Evolutionary conservation across 2,888 invertebrate species (phyloP).

Genomic region (Campoletis raptor): DNA sequence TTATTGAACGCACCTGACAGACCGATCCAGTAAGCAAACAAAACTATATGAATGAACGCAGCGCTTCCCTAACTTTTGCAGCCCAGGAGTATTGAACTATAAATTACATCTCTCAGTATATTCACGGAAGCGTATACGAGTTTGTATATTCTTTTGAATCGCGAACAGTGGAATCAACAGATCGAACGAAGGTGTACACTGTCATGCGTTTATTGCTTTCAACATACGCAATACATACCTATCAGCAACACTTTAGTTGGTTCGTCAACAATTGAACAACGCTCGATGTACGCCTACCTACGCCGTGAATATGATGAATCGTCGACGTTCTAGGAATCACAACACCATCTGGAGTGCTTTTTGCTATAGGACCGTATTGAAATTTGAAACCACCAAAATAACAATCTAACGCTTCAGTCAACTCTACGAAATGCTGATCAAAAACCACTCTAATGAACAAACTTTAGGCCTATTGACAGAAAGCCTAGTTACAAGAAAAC

Average conservation of each 20-base stretch:
- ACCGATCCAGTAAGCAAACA: constrained; percentile 35
- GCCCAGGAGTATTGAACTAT: constrained; percentile 18
- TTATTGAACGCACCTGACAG: constrained; percentile 1
- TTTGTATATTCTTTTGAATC: constrained; percentile 35
- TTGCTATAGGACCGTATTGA: not conserved
- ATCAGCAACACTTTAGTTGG: constrained; percentile 46
- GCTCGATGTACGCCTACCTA: not conserved
- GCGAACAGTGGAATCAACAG: constrained; percentile 11
- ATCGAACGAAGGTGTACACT: constrained; percentile 29
- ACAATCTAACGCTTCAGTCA: too few species aligned
- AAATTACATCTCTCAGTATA: constrained; percentile 12
- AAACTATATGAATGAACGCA: constrained; percentile 23
- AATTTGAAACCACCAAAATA: too few species aligned
- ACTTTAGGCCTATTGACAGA: too few species aligned
- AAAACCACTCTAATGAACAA: too few species aligned
- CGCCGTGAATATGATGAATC: constrained; percentile 9
- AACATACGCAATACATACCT: constrained; percentile 14
- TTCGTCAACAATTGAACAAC: constrained; percentile 22
- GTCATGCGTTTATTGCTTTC: not conserved
- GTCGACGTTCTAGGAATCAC: not conserved
- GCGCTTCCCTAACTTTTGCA: constrained; percentile 5
- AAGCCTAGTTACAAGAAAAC: too few species aligned
- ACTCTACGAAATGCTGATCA: too few species aligned
- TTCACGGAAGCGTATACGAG: constrained; percentile 1
- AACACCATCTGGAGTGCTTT: not conserved